Percentiles rank a stretch among this genome's conserved stretches.
These are phyloP conservation scores for Australoheros scitulus DNA, from an alignment of 2,113 vertebrate species.

Conservation along the genomic window DNA sequence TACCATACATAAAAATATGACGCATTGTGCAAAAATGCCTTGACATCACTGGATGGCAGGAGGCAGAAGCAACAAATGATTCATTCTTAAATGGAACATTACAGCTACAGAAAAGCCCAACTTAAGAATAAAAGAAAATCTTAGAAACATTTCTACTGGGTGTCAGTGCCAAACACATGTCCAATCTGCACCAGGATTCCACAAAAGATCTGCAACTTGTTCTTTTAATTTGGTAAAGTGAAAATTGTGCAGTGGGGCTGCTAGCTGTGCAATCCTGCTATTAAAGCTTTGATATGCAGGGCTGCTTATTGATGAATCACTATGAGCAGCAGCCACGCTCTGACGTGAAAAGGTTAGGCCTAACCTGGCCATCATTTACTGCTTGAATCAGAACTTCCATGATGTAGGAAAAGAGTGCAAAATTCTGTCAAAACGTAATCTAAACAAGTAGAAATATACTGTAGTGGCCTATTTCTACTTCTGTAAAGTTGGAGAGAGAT, in stretches of 20 bases:
- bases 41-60: not conserved
- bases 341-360: not conserved
- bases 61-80: not conserved
- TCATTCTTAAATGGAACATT: not conserved
- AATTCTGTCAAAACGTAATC: not conserved
- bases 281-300: not conserved
- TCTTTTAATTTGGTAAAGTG: no score
- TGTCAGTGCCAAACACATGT: not conserved
- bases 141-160: not conserved
- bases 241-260: not conserved
- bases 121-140: not conserved
- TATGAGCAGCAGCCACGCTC: not conserved
- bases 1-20: constrained; percentile 47
- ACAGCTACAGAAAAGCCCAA: no score
- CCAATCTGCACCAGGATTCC: not conserved
- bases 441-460: not conserved
- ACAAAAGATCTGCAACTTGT: not conserved
- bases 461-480: not conserved
- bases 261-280: not conserved
- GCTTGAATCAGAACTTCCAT: not conserved
- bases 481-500: not conserved
- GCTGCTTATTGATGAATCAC: not conserved
- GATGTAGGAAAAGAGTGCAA: not conserved
- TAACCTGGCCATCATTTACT: not conserved
- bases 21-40: constrained; percentile 2